A percentile compares a stretch with the other conserved stretches of the same genome.
Evolutionary conservation across 2,888 invertebrate genomes (phyloP).

Genomic region (Yponomeuta sedellus): DNA sequence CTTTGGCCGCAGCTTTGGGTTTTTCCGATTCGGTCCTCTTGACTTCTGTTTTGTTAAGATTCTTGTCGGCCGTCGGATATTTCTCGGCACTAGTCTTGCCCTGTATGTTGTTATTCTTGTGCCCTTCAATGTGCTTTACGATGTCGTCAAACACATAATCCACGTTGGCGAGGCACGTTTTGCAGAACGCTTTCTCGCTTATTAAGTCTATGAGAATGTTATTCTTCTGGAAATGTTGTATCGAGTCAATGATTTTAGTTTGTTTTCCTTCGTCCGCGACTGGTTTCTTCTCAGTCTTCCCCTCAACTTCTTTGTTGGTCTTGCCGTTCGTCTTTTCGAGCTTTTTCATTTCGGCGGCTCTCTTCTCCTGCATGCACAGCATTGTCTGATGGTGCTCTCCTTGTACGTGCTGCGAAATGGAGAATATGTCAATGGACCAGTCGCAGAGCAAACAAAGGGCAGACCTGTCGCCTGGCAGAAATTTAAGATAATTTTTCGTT

Average conservation of each 20-base stretch:
- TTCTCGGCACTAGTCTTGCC: not conserved
- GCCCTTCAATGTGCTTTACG: conserved; percentile 30
- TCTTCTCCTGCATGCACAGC: conserved; percentile 29
- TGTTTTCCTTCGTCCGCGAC: not conserved
- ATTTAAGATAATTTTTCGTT: conserved; percentile 26
- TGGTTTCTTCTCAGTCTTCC: not conserved
- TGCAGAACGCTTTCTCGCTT: conserved; percentile 29
- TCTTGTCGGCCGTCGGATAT: not conserved
- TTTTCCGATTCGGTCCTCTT: conserved; percentile 2
- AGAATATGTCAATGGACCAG: conserved; percentile 22
- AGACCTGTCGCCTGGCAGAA: not conserved
- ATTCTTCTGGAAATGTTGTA: conserved; percentile 32
- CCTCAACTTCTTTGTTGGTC: conserved; percentile 12
- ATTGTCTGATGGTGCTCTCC: conserved; percentile 30
- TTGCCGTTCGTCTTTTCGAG: conserved; percentile 12
- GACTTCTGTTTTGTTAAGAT: conserved; percentile 3
- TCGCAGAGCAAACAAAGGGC: conserved; percentile 31
- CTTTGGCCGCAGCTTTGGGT: not conserved
- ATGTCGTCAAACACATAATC: conserved; percentile 28
- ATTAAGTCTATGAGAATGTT: conserved; percentile 34
- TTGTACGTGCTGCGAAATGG: conserved; percentile 22
- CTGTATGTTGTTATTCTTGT: conserved; percentile 23
- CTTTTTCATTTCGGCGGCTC: not conserved
- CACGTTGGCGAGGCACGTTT: conserved; percentile 28
- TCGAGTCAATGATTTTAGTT: conserved; percentile 26